Conservation (phyloP, 2,888 invertebrate species). For the Heptascelio sp. region DNA sequence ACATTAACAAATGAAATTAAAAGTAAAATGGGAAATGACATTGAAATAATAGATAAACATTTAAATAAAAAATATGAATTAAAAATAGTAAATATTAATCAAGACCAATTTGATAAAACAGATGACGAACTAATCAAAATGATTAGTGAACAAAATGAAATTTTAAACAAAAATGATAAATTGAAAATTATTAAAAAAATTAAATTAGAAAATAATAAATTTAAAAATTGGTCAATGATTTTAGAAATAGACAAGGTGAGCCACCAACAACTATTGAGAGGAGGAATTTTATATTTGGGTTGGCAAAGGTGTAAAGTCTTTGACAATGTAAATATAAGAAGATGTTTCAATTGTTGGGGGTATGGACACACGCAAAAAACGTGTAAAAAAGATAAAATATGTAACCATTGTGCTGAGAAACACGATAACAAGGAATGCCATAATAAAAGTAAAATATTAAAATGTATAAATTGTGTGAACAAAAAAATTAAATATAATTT, state of each 20-base stretch:
- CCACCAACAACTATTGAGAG: constrained; percentile 15
- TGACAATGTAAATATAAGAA: constrained; percentile 27
- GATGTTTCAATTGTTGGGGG: constrained; percentile 40
- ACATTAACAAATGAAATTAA: no score
- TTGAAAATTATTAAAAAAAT: constrained; percentile 19
- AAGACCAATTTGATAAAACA: not conserved
- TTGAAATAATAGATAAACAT: no score
- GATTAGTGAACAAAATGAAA: constrained; percentile 24
- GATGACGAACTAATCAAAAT: not conserved
- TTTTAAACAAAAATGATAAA: constrained; percentile 6
- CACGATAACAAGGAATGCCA: constrained; percentile 24
- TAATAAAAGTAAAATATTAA: constrained; percentile 13
- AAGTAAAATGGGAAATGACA: no score
- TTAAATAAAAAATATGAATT: constrained; percentile 3
- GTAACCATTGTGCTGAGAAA: constrained; percentile 34
- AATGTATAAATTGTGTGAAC: constrained; percentile 43
- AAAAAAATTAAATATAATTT: constrained; percentile 45
- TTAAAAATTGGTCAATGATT: constrained; percentile 21
- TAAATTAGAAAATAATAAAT: not conserved
- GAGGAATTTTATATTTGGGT: constrained; percentile 21
- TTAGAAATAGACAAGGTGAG: constrained; percentile 3
- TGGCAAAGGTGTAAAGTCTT: constrained; percentile 32
- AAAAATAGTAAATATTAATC: not conserved
- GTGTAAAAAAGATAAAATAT: constrained; percentile 34
- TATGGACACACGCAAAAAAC: constrained; percentile 17